Evolutionary conservation across 2,113 vertebrate genomes (phyloP).

Genomic region (Gopherus flavomarginatus): DNA sequence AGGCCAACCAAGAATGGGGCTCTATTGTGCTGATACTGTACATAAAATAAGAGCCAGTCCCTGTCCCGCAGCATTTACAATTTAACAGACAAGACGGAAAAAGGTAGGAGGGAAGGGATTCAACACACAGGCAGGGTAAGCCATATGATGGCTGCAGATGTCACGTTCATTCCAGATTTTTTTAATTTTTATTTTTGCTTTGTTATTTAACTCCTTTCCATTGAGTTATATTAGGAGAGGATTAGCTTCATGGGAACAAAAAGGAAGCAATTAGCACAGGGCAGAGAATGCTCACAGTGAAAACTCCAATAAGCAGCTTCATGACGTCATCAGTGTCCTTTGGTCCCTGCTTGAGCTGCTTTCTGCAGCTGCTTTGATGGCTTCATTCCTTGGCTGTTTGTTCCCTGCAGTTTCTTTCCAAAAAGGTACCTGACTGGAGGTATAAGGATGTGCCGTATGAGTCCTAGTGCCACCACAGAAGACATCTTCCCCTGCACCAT

Average conservation of each 20-base stretch:
- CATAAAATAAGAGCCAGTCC: neutral
- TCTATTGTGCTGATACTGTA: neutral
- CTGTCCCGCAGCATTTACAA: neutral
- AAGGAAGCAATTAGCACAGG: constrained; percentile 24
- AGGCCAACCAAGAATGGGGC: neutral
- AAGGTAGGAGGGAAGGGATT: neutral
- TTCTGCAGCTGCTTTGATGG: neutral
- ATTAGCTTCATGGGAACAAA: constrained; percentile 19
- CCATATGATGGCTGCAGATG: neutral
- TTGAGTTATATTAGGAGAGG: constrained; percentile 43
- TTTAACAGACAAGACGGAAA: neutral
- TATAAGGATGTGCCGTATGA: neutral
- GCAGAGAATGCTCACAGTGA: neutral
- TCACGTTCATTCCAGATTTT: neutral
- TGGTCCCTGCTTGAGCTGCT: neutral
- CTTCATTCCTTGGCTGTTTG: neutral
- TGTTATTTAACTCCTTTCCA: constrained; percentile 40
- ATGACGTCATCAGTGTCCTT: neutral
- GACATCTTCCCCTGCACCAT: neutral
- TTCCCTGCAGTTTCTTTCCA: neutral
- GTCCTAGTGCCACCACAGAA: neutral
- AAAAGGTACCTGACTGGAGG: neutral
- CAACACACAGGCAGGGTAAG: neutral
- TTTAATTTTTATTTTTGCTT: neutral
- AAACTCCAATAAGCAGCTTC: neutral